phyloP scores from a whole-genome alignment of 2,888 invertebrate species.

The Pollenia griseotomentosa region DNA sequence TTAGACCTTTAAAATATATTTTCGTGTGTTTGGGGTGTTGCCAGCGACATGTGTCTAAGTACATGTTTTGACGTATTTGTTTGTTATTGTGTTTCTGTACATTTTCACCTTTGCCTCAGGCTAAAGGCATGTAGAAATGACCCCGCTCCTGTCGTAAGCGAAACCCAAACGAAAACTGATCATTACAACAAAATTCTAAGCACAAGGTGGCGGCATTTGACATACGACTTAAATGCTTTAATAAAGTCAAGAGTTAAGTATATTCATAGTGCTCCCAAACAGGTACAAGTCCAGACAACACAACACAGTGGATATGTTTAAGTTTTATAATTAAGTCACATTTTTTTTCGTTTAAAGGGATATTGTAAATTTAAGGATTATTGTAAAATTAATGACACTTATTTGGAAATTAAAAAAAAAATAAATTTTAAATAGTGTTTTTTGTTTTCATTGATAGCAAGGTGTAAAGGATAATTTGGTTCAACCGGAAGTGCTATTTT shows the following conservation, averaged over 20 bases:
- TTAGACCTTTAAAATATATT: slow-evolving; percentile 38
- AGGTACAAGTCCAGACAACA: slow-evolving; percentile 53
- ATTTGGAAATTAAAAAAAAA: background rate
- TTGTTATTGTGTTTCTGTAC: slow-evolving; percentile 50
- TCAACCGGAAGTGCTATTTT: slow-evolving; percentile 28
- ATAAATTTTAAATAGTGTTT: slow-evolving; percentile 8
- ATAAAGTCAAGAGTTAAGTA: slow-evolving; percentile 14
- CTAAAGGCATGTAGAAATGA: slow-evolving; percentile 57
- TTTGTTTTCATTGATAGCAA: background rate
- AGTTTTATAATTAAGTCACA: slow-evolving; percentile 52
- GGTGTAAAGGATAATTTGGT: slow-evolving; percentile 50
- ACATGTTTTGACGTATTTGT: slow-evolving; percentile 72
- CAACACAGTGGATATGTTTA: slow-evolving; percentile 20
- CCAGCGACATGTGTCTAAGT: slow-evolving; percentile 73
- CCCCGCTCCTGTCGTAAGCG: slow-evolving; percentile 63
- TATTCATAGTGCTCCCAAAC: slow-evolving; percentile 57
- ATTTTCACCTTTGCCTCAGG: slow-evolving; percentile 68
- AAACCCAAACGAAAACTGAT: slow-evolving; percentile 30
- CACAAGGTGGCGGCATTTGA: slow-evolving; percentile 71
- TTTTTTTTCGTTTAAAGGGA: slow-evolving; percentile 11
- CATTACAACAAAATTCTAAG: slow-evolving; percentile 55
- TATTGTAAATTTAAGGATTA: slow-evolving; percentile 39
- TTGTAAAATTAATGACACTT: slow-evolving; percentile 21
- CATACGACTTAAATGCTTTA: slow-evolving; percentile 51
- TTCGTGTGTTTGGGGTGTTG: slow-evolving; percentile 71